phyloP scores from a whole-genome alignment of 2,888 invertebrate genomes.

The Perizoma flavofasciatum region DNA sequence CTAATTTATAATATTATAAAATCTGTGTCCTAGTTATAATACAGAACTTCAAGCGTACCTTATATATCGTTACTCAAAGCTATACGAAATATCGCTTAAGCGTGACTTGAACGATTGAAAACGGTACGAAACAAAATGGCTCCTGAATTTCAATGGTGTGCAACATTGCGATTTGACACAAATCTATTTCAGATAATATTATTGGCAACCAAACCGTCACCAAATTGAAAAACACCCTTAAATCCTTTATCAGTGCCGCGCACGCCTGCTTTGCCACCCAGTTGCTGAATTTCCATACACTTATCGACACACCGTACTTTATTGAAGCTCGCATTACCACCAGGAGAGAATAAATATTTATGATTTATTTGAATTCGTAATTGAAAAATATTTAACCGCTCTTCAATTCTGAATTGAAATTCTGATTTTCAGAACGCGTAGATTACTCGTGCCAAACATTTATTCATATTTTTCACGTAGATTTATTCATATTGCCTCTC shows the following conservation, averaged over 20 bases:
- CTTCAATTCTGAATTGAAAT: too few species aligned
- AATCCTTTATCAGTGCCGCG: constrained; percentile 66
- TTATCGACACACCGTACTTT: constrained; percentile 59
- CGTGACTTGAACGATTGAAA: constrained; percentile 34
- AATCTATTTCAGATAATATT: constrained; percentile 55
- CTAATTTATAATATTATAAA: too few species aligned
- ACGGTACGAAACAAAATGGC: constrained; percentile 25
- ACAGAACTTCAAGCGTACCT: neutral
- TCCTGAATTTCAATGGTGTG: constrained; percentile 33
- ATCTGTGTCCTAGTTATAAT: too few species aligned
- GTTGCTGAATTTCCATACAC: constrained; percentile 64
- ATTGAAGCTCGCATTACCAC: constrained; percentile 51
- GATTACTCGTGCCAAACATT: too few species aligned
- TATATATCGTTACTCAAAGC: constrained; percentile 22
- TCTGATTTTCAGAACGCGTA: too few species aligned
- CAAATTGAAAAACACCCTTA: constrained; percentile 66
- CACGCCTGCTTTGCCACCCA: constrained; percentile 58
- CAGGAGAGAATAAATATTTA: constrained; percentile 54
- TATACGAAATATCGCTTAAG: constrained; percentile 32
- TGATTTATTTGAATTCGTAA: constrained; percentile 37
- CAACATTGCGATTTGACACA: constrained; percentile 33
- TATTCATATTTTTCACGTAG: too few species aligned
- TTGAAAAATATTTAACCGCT: constrained; percentile 8
- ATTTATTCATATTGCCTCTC: too few species aligned
- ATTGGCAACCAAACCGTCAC: constrained; percentile 51